Percentiles rank a stretch among this genome's conserved stretches.
phyloP scores from a whole-genome alignment of 2,797 vertebrate genomes.

The Melanotaenia maccullochi region DNA sequence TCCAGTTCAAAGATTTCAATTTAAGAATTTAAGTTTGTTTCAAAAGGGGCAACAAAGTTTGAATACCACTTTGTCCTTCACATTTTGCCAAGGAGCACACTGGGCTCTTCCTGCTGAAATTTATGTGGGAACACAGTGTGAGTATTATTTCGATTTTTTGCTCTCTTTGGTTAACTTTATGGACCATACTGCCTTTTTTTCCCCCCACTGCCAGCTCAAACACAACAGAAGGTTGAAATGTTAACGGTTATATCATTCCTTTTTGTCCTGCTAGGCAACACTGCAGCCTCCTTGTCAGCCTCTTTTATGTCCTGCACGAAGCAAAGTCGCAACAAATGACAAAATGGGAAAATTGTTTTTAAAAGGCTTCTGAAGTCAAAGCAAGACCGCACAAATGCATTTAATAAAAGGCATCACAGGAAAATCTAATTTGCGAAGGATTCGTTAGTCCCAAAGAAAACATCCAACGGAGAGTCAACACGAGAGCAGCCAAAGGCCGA shows the following conservation, averaged over 20 bases:
- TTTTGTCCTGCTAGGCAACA: slow-evolving; percentile 60
- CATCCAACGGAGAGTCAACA: slow-evolving; percentile 51
- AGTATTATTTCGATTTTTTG: slow-evolving; percentile 13
- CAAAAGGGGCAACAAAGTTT: slow-evolving; percentile 7
- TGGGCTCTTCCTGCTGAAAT: slow-evolving; percentile 16
- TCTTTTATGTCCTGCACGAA: slow-evolving; percentile 42
- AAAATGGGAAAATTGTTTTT: slow-evolving; percentile 37
- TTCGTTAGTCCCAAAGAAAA: slow-evolving; percentile 62
- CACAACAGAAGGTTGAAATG: slow-evolving; percentile 56
- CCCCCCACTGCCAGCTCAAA: slow-evolving; percentile 47
- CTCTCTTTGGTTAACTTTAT: slow-evolving; percentile 25
- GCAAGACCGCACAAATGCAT: slow-evolving; percentile 36
- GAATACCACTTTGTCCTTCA: slow-evolving; percentile 10
- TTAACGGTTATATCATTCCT: slow-evolving; percentile 63
- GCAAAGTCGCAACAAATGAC: slow-evolving; percentile 58
- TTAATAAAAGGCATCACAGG: slow-evolving; percentile 52
- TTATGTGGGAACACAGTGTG: slow-evolving; percentile 28
- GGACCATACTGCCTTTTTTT: slow-evolving; percentile 8
- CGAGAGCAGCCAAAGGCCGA: slow-evolving; percentile 46
- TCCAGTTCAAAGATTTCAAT: slow-evolving; percentile 1
- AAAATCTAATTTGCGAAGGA: slow-evolving; percentile 64
- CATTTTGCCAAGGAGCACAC: slow-evolving; percentile 16
- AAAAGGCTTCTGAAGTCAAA: slow-evolving; percentile 41
- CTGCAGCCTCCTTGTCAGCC: slow-evolving; percentile 39
- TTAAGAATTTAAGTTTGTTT: slow-evolving; percentile 10